phyloP scores from a whole-genome alignment of 2,113 vertebrate species.

The Pedionomus torquatus region DNA sequence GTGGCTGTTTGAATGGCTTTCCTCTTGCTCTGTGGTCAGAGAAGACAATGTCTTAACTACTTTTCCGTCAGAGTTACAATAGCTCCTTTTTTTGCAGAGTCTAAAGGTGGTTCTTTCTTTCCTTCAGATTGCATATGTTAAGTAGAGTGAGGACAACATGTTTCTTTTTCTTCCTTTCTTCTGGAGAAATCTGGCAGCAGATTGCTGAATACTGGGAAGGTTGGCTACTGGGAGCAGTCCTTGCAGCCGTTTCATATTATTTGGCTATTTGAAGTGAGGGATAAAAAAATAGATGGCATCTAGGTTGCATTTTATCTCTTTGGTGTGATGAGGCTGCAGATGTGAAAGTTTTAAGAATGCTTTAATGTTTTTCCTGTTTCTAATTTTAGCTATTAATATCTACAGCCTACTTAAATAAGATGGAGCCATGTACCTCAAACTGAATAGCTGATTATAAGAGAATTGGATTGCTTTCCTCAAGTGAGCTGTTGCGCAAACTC shows the following conservation, averaged over 20 bases:
- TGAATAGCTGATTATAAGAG: not conserved
- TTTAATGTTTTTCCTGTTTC: not conserved
- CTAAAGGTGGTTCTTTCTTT: not conserved
- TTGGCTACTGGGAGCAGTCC: not conserved
- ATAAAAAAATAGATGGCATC: not conserved
- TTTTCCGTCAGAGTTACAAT: not conserved
- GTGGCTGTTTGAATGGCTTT: not conserved
- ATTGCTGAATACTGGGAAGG: not conserved
- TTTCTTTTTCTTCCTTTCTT: not conserved
- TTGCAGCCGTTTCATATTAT: not conserved
- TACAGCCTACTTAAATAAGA: not conserved
- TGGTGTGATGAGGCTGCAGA: not conserved
- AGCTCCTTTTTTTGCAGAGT: not conserved
- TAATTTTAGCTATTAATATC: not conserved
- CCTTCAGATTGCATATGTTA: not conserved
- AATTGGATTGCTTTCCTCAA: not conserved
- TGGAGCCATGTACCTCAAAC: not conserved
- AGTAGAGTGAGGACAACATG: not conserved
- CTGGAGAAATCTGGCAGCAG: not conserved
- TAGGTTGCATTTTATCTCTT: not conserved
- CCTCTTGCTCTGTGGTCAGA: not conserved
- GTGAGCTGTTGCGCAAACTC: not conserved
- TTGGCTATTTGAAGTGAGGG: not conserved
- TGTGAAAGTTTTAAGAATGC: not conserved
- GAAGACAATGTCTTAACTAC: not conserved